Evolutionary conservation across 1,140 invertebrate genomes (phyloP), one percentile per base, ranked within the genome.

Genomic region (Sogatella furcifera): DNA sequence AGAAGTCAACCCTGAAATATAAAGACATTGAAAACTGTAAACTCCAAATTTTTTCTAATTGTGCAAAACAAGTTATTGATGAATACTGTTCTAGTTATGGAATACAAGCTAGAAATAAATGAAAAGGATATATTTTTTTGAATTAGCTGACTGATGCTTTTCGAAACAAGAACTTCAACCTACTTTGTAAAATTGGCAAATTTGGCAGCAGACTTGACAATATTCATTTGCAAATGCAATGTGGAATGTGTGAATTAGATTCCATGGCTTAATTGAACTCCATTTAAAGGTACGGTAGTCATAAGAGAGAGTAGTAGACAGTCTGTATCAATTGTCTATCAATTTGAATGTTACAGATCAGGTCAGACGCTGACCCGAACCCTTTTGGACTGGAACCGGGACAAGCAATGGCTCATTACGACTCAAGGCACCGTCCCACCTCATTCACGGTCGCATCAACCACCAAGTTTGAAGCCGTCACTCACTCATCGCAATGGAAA

Each of bases 351-450:
- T 38, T 38, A 13, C 34, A 73, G 74, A 80, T 86, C 69, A 82
- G 83, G 70, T 81, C 83, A 66, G 84, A 86, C 69, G 76, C 82
- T 58, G 81, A 83, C 65, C 83, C 85, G 53, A 85, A 88, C 73
- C 81, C 83, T 10, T 71, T 83, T 34, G 86, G 87, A 52, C 76
- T 92, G 66, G 81, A 81, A 46, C 81, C 87, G 11, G 79, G 77
- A 60, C 76, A 79, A 72, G 78, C 84, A 52, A 81, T 88, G 76
- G 76, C 81, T 60, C 71, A 52, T 73, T 89, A 89, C 69, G 88
- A 87, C 73, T 89, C 89, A 10, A 78, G 89, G 43, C 88, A 90
- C 70, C 77, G 82, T 62, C 77, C 81, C 46, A 72, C 77, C 56
- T 77, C 69, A 24, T 82, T 78, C 56, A 79, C 80, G 3, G 76